These are phyloP conservation scores for Syngnathus scovelli DNA, from an alignment of 2,113 vertebrate species.

Conservation along the genomic window DNA sequence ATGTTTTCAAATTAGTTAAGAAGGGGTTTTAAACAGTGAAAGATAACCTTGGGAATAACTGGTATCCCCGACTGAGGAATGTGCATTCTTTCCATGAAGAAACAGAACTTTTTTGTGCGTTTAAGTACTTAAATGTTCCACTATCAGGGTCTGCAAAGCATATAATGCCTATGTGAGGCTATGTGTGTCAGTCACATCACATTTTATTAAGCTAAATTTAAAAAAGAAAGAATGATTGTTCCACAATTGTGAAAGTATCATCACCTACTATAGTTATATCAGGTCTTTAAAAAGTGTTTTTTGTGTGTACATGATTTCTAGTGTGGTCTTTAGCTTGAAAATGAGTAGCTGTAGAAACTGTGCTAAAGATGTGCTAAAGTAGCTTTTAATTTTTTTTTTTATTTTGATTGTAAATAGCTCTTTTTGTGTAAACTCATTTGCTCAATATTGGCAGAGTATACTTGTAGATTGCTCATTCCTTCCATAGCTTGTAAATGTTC, in stretches of 20 bases:
- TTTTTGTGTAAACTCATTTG: slow-evolving; percentile 38
- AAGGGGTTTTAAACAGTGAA: not conserved
- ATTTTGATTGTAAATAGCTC: slow-evolving; percentile 64
- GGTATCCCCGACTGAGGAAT: slow-evolving; percentile 27
- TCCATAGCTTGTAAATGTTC: slow-evolving; percentile 59
- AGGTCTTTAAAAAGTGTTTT: slow-evolving; percentile 39
- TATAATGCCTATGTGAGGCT: slow-evolving; percentile 36
- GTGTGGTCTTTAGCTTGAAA: slow-evolving; percentile 45
- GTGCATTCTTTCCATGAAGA: slow-evolving; percentile 28
- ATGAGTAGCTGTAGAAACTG: slow-evolving; percentile 50
- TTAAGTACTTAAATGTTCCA: slow-evolving; percentile 39
- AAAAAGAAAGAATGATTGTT: slow-evolving; percentile 15
- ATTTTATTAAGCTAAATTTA: slow-evolving; percentile 38
- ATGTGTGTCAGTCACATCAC: slow-evolving; percentile 7
- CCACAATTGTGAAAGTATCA: slow-evolving; percentile 39
- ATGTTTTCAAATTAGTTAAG: slow-evolving; percentile 18
- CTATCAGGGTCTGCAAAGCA: slow-evolving; percentile 56
- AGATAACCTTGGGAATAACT: slow-evolving; percentile 7
- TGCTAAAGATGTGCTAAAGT: slow-evolving; percentile 38
- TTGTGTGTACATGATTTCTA: slow-evolving; percentile 11
- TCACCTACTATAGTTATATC: slow-evolving; percentile 31
- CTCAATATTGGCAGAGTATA: slow-evolving; percentile 48
- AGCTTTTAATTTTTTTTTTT: slow-evolving; percentile 49
- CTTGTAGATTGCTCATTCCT: slow-evolving; percentile 46
- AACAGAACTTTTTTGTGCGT: slow-evolving; percentile 9